Evolutionary conservation across 2,113 vertebrate species (phyloP), one percentile per base, ranked within the genome.

Genomic region (Labeo rohita): DNA sequence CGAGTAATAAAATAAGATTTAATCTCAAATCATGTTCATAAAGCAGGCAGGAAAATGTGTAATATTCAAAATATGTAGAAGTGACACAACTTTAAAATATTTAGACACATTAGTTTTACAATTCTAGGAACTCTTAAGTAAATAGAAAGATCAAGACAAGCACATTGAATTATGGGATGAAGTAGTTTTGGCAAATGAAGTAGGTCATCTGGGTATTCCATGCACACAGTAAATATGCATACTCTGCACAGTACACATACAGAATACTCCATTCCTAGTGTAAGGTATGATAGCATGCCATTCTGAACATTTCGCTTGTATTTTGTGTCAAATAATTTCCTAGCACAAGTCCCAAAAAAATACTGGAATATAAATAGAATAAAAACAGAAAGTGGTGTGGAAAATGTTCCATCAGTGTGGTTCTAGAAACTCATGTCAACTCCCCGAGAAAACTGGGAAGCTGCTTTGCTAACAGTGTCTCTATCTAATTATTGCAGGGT

Each of bases 311-410:
- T 61, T 36, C 0, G 6, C 15, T 1, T 61, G 56, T 80, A 79
- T 80, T 80, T 61, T 45, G 54, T 79, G 54, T 80, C 54, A 80
- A 79, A 80, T 45, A 23, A 80, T 80, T 59, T 16, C 56, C 21
- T 15, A 81, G 1, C n/a, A 81, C 13, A 15, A n/a, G 47, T 49
- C 7, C 61, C 18, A 50, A 80, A 80, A 80, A 80, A 47, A 80
- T 65, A 47, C 56, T 61, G 23, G 74, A 54, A 50, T 54, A 76
- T 76, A 52, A 52, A 54, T 76, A 54, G 47, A 34, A n/a, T 73
- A 45, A 73, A 73, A n/a, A 21, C 16, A 45, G 34, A 70, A 39
- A 39, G 36, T 39, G 39, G 15, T 70, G 34, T 74, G 45, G 21
- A 74, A 49, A 75, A 11, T 1, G 28, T 75, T 49, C 6, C n/a